Percentiles rank a stretch among this genome's conserved stretches.
Evolutionary conservation across 2,888 invertebrate species (phyloP).

Genomic region (Muscina levida): DNA sequence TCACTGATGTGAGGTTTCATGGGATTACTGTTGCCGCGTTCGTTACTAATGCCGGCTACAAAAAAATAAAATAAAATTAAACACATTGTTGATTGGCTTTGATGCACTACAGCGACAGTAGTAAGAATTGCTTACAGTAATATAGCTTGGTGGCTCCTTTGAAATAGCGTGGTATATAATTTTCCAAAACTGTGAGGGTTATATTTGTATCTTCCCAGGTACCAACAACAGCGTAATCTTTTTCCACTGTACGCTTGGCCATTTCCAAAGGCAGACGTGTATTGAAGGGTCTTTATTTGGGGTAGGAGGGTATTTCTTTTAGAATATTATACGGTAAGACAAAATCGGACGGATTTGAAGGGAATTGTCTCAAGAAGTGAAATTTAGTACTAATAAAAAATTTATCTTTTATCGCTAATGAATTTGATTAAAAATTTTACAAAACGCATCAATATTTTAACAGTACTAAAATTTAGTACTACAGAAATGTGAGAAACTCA

Average conservation of each 20-base stretch:
- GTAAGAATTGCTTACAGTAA: slow-evolving; percentile 83
- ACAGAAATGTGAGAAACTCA: no score
- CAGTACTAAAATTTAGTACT: no score
- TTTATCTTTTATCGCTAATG: no score
- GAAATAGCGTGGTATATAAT: slow-evolving; percentile 91
- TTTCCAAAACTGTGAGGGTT: slow-evolving; percentile 90
- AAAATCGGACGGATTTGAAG: neutral
- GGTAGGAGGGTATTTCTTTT: slow-evolving; percentile 36
- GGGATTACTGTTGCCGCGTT: slow-evolving; percentile 88
- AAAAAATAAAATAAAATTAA: slow-evolving; percentile 39
- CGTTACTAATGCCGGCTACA: slow-evolving; percentile 75
- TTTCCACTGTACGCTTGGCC: slow-evolving; percentile 91
- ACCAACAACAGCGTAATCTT: slow-evolving; percentile 92
- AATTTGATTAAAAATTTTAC: no score
- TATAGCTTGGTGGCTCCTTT: slow-evolving; percentile 86
- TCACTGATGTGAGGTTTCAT: slow-evolving; percentile 93
- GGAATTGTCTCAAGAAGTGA: neutral
- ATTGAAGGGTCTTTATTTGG: slow-evolving; percentile 89
- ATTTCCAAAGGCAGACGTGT: slow-evolving; percentile 88
- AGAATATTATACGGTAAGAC: neutral
- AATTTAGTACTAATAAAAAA: no score
- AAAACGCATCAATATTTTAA: no score
- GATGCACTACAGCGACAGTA: no score
- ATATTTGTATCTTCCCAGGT: slow-evolving; percentile 92
- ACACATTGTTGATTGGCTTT: no score